A percentile compares a stretch with the other conserved stretches of the same genome.
phyloP scores from a whole-genome alignment of 2,113 vertebrate genomes.

The Catharus bicknelli region DNA sequence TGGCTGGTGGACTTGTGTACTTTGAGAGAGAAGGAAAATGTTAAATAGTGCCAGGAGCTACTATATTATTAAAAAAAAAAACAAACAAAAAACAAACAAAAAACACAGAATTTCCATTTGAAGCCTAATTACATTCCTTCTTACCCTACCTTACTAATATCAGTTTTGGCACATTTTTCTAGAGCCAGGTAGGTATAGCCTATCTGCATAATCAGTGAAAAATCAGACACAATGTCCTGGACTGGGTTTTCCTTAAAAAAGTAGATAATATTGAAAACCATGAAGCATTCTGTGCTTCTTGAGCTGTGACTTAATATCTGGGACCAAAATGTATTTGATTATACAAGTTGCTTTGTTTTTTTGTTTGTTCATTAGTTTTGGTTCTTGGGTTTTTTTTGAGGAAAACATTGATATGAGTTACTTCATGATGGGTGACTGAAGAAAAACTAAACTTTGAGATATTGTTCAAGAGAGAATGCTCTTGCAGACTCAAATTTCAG shows the following conservation, averaged over 20 bases:
- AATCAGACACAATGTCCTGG: not conserved
- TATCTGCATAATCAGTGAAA: not conserved
- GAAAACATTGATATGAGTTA: not conserved
- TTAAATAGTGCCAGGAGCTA: not conserved
- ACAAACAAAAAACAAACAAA: not conserved
- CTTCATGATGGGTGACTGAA: not conserved
- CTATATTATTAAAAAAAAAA: not conserved
- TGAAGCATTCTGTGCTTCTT: not conserved
- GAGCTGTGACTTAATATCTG: not conserved
- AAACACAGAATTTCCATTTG: not conserved
- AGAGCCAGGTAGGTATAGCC: not conserved
- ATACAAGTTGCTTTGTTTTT: not conserved
- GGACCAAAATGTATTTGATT: not conserved
- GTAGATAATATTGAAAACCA: not conserved
- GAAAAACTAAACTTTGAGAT: not conserved
- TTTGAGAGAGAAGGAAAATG: not conserved
- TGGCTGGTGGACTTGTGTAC: not conserved
- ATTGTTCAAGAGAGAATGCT: not conserved
- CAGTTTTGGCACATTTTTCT: not conserved
- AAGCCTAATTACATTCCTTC: not conserved
- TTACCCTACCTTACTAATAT: not conserved
- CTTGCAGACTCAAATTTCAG: not conserved
- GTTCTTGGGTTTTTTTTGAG: not conserved
- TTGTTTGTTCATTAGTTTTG: not conserved
- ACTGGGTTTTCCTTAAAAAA: not conserved